phyloP scores from a whole-genome alignment of 2,113 vertebrate genomes.

The Gorilla gorilla region DNA sequence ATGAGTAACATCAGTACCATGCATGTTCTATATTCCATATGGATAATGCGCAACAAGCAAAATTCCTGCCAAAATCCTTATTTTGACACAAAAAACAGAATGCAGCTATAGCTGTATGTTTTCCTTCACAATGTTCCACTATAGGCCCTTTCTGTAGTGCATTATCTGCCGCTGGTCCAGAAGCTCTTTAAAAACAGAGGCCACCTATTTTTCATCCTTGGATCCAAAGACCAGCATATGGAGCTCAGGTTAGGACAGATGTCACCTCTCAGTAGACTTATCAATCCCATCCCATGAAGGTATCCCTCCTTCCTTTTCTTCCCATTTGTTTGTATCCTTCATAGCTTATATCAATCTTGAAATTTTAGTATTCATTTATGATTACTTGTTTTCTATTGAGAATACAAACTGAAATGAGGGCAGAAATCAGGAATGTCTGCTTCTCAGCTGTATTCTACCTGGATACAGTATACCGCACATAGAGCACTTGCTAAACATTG shows the following conservation, averaged over 20 bases:
- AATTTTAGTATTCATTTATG: not conserved
- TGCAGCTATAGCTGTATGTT: not conserved
- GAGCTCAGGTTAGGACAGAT: not conserved
- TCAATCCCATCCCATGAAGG: not conserved
- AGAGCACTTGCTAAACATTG: not conserved
- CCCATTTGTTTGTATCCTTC: not conserved
- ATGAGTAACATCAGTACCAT: not conserved
- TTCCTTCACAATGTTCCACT: not conserved
- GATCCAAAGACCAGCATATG: not conserved
- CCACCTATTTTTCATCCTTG: not conserved
- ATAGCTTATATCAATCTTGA: not conserved
- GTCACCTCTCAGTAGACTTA: not conserved
- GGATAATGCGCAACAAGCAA: not conserved
- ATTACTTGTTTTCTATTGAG: not conserved
- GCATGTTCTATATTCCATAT: not conserved
- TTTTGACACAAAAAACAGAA: not conserved
- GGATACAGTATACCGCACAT: not conserved
- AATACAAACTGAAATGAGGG: not conserved
- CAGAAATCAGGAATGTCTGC: not conserved
- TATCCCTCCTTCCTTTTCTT: not conserved
- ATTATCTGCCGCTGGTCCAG: not conserved
- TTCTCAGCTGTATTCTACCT: not conserved
- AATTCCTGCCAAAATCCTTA: not conserved
- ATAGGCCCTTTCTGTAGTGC: rapidly evolving
- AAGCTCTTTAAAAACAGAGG: not conserved